Evolutionary conservation across 1,140 invertebrate species (phyloP), one percentile per base, ranked within the genome.

Genomic region (Drosophila mayri): DNA sequence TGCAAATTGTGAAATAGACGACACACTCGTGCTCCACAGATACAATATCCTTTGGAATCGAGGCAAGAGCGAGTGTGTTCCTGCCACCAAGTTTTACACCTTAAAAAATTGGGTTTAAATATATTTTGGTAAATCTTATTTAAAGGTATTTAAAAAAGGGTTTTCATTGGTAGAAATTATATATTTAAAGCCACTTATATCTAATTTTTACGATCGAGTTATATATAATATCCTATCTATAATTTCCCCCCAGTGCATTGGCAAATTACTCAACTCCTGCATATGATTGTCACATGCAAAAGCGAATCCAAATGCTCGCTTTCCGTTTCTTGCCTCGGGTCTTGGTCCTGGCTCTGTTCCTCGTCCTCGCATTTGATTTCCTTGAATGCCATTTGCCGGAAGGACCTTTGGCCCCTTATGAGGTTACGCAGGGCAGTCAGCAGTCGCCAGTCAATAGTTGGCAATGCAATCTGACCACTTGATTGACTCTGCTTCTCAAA

Each of bases 1-100:
- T 91, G 90, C 90, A 91, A 91, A 91, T 91, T 91, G 90, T 91
- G 80, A 91, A 81, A 91, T 91, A 91, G 85, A 91, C 85, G 79
- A 85, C 85, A 85, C 52, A 59, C 63, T 61, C 52, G 52, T 67
- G 57, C 59, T 50, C 8, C 44, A 59, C 58, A 77, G 71, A 72
- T 72, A 87, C 83, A 76, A 87, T 79, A 86, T 86, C 82, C 83
- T 76, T 76, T 76, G 52, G 20, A 38, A 2, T 20, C 14, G 32
- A 37, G 20, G 52, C 30, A 6, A 52, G 6, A 37, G 32, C 18
- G 32, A 54, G 32, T 25, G 25, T 35, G 12, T 54, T 64, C 50
- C 28, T 60, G 22, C 55, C 41, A 22, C 50, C 57, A 66, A 52
- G 30, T 18, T 71, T 71, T 72, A 71, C 47, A 50, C 50, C 50